A percentile compares a stretch with the other conserved stretches of the same genome.
Conservation (phyloP, 2,113 vertebrate genomes). For the Butorides virescens region DNA sequence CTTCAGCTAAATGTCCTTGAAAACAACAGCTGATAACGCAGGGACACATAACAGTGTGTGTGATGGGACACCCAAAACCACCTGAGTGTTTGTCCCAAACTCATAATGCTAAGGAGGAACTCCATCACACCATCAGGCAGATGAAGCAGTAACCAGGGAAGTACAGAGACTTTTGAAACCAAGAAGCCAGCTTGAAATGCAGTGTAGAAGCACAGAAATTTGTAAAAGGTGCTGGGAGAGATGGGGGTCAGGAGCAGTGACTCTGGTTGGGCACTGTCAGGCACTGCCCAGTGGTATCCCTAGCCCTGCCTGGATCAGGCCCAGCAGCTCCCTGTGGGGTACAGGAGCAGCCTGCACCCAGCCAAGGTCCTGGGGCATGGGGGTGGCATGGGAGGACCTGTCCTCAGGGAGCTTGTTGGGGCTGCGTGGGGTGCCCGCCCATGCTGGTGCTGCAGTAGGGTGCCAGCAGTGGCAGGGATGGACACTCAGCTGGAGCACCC, state of each 20-base stretch:
- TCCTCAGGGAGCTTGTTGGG: background rate
- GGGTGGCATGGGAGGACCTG: rapidly evolving
- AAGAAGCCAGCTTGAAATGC: background rate
- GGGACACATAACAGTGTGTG: background rate
- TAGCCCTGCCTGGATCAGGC: background rate
- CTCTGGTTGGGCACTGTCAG: rapidly evolving
- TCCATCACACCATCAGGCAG: background rate
- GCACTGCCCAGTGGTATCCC: rapidly evolving
- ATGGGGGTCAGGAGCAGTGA: background rate
- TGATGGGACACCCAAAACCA: background rate
- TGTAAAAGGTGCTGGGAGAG: background rate
- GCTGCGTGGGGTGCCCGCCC: background rate
- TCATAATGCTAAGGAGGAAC: background rate
- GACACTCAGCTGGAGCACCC: background rate
- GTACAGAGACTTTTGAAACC: background rate
- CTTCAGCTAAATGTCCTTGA: background rate
- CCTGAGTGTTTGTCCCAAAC: background rate
- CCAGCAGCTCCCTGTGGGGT: too few relatives aligned
- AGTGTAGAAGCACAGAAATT: background rate
- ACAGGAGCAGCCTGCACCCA: background rate
- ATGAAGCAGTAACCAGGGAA: background rate
- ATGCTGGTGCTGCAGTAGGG: background rate
- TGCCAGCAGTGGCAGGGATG: background rate
- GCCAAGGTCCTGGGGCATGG: too few relatives aligned
- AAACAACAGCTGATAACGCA: background rate